Evolutionary conservation across 2,888 invertebrate species (phyloP).

Genomic region (Polymixis flavicincta): DNA sequence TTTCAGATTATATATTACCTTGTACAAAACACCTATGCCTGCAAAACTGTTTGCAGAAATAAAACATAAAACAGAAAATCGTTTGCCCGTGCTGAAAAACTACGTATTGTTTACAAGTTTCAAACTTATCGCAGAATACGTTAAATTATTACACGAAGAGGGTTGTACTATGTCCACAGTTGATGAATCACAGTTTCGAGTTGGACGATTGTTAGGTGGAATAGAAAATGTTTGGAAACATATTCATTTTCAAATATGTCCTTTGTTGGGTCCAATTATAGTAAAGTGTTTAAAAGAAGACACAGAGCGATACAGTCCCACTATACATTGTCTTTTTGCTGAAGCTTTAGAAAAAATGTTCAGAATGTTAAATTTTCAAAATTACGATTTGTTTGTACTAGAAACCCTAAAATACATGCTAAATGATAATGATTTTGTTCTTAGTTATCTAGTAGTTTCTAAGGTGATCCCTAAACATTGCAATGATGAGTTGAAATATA

Average conservation of each 20-base stretch:
- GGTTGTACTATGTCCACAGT: not conserved
- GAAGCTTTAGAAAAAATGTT: constrained; percentile 4
- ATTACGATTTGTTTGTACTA: not conserved
- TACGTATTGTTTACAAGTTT: constrained; percentile 66
- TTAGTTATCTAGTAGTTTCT: constrained; percentile 3
- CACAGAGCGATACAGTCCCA: not conserved
- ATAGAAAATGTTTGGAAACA: not conserved
- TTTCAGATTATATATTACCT: not conserved
- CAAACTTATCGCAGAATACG: constrained; percentile 65
- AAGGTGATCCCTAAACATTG: not conserved
- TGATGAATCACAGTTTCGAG: not conserved
- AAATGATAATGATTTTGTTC: constrained; percentile 1
- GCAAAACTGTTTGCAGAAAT: constrained; percentile 67
- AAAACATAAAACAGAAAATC: constrained; percentile 62
- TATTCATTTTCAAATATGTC: constrained; percentile 14
- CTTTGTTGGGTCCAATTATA: constrained; percentile 1
- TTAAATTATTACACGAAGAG: constrained; percentile 59
- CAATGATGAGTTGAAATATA: not conserved
- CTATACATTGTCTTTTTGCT: constrained; percentile 13
- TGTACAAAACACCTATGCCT: constrained; percentile 66
- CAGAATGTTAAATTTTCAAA: not conserved
- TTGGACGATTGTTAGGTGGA: not conserved
- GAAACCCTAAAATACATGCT: not conserved
- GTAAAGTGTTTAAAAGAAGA: constrained; percentile 19
- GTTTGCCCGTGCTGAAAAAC: constrained; percentile 9